Percentiles rank a stretch among this genome's conserved stretches.
phyloP scores from a whole-genome alignment of 2,888 invertebrate species.

The Entomobrya proxima region DNA sequence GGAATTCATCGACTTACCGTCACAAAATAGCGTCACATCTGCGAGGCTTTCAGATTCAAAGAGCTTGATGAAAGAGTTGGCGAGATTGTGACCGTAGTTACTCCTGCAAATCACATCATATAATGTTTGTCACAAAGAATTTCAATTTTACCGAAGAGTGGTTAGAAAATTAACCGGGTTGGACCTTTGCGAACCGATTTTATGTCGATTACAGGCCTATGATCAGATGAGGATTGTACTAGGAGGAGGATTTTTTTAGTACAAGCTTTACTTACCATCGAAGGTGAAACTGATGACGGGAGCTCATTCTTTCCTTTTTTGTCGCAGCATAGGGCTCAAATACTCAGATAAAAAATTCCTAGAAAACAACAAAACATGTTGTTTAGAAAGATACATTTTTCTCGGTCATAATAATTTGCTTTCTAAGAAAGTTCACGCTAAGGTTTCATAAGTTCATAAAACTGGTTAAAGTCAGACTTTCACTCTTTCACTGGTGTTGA shows the following conservation, averaged over 20 bases:
- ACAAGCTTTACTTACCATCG: too few relatives aligned
- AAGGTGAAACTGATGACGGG: constrained; percentile 92
- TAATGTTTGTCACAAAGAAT: background rate
- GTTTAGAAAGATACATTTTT: background rate
- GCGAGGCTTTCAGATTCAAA: constrained; percentile 95
- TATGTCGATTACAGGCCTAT: too few relatives aligned
- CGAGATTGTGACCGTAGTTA: constrained; percentile 95
- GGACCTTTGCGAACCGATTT: too few relatives aligned
- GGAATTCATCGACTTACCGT: constrained; percentile 83
- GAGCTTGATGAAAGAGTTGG: constrained; percentile 93
- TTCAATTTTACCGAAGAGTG: background rate
- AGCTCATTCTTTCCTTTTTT: constrained; percentile 86
- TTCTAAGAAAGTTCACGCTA: background rate
- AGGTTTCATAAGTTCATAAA: too few relatives aligned
- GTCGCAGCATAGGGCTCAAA: constrained; percentile 70
- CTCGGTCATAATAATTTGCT: background rate
- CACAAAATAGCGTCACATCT: constrained; percentile 94
- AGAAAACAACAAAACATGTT: background rate
- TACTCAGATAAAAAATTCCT: constrained; percentile 58
- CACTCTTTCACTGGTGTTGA: too few relatives aligned
- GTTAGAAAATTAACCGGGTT: too few relatives aligned
- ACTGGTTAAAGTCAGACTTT: too few relatives aligned
- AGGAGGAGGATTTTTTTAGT: background rate
- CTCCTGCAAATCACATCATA: constrained; percentile 80
- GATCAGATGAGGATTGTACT: background rate